A percentile compares a stretch with the other conserved stretches of the same genome.
Evolutionary conservation across 2,113 vertebrate genomes (phyloP).

Genomic region (Corynorhinus townsendii): DNA sequence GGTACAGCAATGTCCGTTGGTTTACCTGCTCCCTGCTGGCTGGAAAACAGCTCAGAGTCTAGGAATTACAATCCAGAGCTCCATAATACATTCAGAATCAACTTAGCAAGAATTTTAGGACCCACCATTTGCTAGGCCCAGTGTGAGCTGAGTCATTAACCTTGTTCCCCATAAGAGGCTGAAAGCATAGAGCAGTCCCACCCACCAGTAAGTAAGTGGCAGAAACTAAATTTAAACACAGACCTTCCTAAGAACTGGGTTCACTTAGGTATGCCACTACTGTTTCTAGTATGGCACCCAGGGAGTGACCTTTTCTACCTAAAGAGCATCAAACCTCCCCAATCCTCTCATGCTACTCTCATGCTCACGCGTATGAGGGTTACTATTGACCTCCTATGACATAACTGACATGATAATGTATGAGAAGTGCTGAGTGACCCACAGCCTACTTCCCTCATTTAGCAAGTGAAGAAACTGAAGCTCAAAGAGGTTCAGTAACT

Average conservation of each 20-base stretch:
- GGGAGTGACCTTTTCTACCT: not conserved
- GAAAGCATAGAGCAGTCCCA: not conserved
- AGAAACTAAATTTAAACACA: not conserved
- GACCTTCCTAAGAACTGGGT: not conserved
- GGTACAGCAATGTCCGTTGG: not conserved
- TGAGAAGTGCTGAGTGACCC: not conserved
- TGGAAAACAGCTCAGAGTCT: conserved; percentile 21
- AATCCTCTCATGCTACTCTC: not conserved
- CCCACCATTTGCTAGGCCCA: not conserved
- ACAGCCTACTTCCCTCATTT: not conserved
- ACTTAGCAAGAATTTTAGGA: not conserved
- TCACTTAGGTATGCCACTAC: not conserved
- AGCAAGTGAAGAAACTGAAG: conserved; percentile 15
- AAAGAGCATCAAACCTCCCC: not conserved
- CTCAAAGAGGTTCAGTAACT: not conserved
- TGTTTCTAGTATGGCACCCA: not conserved
- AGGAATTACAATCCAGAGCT: not conserved
- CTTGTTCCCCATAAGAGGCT: not conserved
- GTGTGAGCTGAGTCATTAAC: not conserved
- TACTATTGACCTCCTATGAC: not conserved
- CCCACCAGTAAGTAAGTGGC: not conserved
- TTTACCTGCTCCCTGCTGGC: not conserved
- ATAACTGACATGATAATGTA: not conserved
- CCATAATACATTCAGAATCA: not conserved
- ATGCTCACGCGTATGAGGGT: not conserved